Base-by-base conservation (phyloP, 2,888 invertebrate species). In the Aplocera efformata region DNA sequence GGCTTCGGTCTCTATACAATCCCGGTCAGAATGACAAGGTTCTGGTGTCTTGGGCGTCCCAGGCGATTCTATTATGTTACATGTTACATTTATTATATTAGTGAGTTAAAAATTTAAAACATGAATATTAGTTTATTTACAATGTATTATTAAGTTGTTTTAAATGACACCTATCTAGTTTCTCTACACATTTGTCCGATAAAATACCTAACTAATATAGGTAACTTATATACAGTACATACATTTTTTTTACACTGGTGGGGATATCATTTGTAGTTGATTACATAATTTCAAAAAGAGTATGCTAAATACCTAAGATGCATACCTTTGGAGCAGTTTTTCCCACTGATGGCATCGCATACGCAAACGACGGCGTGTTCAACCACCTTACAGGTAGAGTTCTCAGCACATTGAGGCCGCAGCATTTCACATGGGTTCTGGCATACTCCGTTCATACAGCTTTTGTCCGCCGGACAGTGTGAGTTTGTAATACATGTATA, bases 1-100 rank as follows among this genome's bases (percentile, higher is more conserved):
- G 69, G 94, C 93, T 89, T 94, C 94, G 58, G 90, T 92, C 72
- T 93, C 92, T 84, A 94, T 93, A 88, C 96, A 96, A 85, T 96
- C 94, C 72, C 92, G 92, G 84, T 95, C 94, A 75, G 93, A 93
- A 83, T 93, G 91, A 89, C 95, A 96, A 69, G 94, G 93, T 82
- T 92, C 94, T 64, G 92, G 93, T 75, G 90, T 90, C 81, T 92
- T 93, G 66, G 91, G 89, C 75, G 90, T 90, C 77, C 92, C 92
- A 66, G 91, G 91, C 73, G 92, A 90, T 90, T 92, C 93, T 93
- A 91, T 65, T 79, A 67, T 77, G 69, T 85, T 85, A 84, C 74
- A 80, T 71, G 76, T 72, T 78, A 68, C 64, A 72, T 50, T 42
- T 63, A 66, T 49, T 17, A 67, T 81, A 69, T 82, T 79, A 80